Evolutionary conservation across 2,797 vertebrate genomes (phyloP).

Genomic region (Mus spretus): DNA sequence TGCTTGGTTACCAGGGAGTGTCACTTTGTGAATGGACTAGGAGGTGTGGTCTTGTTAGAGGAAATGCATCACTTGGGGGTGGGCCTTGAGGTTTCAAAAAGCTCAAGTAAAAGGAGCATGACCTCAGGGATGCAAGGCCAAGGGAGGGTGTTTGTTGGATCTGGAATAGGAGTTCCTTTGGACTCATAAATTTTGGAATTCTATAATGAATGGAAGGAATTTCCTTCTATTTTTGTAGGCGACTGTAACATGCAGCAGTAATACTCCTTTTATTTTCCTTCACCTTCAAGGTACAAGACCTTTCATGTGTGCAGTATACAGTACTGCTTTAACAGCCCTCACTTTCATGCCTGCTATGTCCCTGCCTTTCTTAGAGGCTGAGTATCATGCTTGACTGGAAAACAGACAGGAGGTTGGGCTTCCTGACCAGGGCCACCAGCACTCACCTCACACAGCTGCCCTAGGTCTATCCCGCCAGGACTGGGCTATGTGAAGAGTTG

Average conservation of each 20-base stretch:
- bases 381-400: background rate
- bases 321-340: background rate
- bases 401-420: background rate
- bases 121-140: background rate
- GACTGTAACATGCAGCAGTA: background rate
- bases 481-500: background rate
- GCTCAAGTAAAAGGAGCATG: background rate
- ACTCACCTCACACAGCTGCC: background rate
- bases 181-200: conserved; percentile 25
- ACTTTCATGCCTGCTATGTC: background rate
- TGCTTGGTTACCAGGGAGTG: background rate
- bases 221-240: conserved; percentile 27
- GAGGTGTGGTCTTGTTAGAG: background rate
- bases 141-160: background rate
- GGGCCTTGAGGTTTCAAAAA: background rate
- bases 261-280: conserved; percentile 15
- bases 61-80: background rate
- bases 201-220: background rate
- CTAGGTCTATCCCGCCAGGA: background rate
- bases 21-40: background rate
- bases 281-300: background rate
- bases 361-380: background rate
- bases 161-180: background rate
- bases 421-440: background rate
- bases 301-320: background rate